Base-by-base conservation (phyloP, 2,113 vertebrate genomes). In the Oryzias celebensis region DNA sequence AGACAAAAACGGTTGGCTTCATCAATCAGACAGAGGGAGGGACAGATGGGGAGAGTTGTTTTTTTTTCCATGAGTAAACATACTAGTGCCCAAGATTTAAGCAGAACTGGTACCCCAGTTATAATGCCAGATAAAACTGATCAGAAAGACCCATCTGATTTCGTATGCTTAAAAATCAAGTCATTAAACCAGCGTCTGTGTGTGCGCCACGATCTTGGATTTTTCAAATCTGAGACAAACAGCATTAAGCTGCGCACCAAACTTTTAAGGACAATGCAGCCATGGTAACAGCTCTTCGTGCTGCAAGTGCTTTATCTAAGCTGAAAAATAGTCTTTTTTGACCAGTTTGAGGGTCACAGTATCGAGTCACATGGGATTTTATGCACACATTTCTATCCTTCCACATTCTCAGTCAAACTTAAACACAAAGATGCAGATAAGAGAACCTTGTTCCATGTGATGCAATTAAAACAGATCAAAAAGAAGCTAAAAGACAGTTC, bases 31-130 rank as follows among this genome's bases (percentile, higher is more conserved):
- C 79, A 84, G 86, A 80, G 68, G 53, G 73, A 74, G 58, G 75
- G 76, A 84, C 77, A 83, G 80, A 85, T 81, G 80, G 81, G 76
- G 58, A 86, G 73, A 69, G 74, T 63, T 58, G 20, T 63, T 54
- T 65, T 68, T 57, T n/a, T 53, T 53, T 20, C 58, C 55, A 58
- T 15, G 24, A 59, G 68, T 73, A 75, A 80, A 80, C 69, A 73
- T 59, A 64, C 80, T 68, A 76, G 61, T 57, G 79, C 70, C 68
- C 74, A 73, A 84, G 69, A 71, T 79, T 74, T 77, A 81, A 61
- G 55, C 75, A 75, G 65, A 52, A 82, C 85, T 72, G 52, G 70
- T 74, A 67, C 44, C 47, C 28, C 1, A 20, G 22, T 50, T 68
- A 60, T 28, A 58, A 62, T 65, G 74, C 77, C 68, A 78, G 56